Conservation (phyloP, 2,113 vertebrate species). For the Dermatemys mawii region DNA sequence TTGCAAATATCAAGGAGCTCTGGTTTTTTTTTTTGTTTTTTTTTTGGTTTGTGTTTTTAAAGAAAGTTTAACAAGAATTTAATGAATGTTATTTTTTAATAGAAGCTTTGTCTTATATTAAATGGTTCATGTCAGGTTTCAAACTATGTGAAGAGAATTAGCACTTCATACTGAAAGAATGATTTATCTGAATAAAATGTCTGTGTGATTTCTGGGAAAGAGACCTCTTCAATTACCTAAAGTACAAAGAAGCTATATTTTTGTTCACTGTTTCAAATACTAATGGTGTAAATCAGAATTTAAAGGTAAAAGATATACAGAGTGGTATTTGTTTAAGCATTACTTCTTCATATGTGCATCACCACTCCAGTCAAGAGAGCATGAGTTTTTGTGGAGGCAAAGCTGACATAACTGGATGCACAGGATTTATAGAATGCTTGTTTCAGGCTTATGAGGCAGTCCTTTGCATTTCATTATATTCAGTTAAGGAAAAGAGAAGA, state of each 20-base stretch:
- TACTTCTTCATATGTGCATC: not conserved
- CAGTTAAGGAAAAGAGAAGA: not conserved
- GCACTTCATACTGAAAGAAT: not conserved
- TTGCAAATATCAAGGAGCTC: not conserved
- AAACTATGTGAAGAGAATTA: constrained; percentile 6
- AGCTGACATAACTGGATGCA: not conserved
- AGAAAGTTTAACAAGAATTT: not conserved
- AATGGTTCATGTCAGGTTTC: not conserved
- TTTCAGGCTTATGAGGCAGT: not conserved
- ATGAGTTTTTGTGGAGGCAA: not conserved
- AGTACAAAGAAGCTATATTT: not conserved
- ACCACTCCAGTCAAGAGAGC: not conserved
- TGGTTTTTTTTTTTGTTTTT: not conserved
- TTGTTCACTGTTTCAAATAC: not conserved
- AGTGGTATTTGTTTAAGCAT: not conserved
- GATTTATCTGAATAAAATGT: not conserved
- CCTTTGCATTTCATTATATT: not conserved
- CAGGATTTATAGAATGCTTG: not conserved
- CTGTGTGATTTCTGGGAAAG: not conserved
- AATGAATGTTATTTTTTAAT: not conserved
- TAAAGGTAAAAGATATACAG: not conserved
- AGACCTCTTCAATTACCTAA: not conserved
- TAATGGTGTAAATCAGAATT: not conserved
- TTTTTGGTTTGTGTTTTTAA: not conserved
- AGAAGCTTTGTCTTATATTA: not conserved